Evolutionary conservation across 1,140 invertebrate species (phyloP), one percentile per base, ranked within the genome.

Genomic region (Conus ventricosus): DNA sequence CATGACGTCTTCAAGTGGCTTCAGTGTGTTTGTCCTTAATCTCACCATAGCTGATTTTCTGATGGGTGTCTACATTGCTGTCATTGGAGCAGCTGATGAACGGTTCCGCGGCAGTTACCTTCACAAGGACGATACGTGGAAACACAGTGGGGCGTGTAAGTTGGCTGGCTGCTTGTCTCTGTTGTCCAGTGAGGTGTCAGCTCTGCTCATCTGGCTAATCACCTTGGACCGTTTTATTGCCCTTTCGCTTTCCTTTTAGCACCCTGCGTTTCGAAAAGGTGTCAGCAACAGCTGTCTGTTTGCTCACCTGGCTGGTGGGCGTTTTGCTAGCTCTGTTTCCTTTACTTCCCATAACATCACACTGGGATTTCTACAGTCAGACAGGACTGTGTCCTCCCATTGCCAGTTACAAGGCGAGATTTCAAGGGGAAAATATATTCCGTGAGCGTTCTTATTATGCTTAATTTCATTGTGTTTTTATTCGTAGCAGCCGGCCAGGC

Each of bases 41-140:
- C 67, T 88, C 39, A 84, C 81, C 55, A 63, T 71, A 1, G 83
- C 87, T n/a, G 87, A 88, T 23, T 83, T 88, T 67, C 82, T 88
- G 20, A 88, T 88, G 87, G 87, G 87, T 8, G 53, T 88, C 27
- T 88, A 88, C 57, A 51, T 88, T 7, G 80, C 82, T 20, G 84
- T 88, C 63, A 85, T 88, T 15, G 87, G 87, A n/a, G 8, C 82
- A 53, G 87, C 87, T 25, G 87, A 88, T 67, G 83, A 54, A 17
- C 60, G 71, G 63, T 88, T 75, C 83, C 20, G 87, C 4, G 96
- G 94, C 25, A 23, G 76, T 11, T 89, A 89, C 23, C 60, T 85
- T 27, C n/a, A 39, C 4, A 15, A 84, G 7, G 81, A 84, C 13
- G 27, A 27, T 3, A 82, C 83, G 17, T 88, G 87, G 87, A 88